Evolutionary conservation across 2,797 vertebrate genomes (phyloP), one percentile per base, ranked within the genome.

Genomic region (Tiaroga cobitis): DNA sequence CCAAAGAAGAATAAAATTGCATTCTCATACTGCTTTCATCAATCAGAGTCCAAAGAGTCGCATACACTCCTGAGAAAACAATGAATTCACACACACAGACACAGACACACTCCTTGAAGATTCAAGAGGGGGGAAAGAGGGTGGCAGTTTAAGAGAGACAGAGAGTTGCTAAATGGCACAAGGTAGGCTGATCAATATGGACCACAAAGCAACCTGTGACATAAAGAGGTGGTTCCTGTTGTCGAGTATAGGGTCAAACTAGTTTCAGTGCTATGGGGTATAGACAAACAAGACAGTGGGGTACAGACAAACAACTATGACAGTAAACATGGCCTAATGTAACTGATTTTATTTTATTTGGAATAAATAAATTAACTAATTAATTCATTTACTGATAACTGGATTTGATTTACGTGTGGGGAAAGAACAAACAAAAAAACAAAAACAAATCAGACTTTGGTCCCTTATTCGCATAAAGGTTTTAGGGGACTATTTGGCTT

Each of bases 21-120:
- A 85, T 87, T 88, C 80, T 88, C 89, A 83, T 82, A 82, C 81
- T 89, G 67, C 75, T 70, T 73, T 87, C 77, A 90, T 87, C 89
- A 87, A 92, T 91, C 90, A 91, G 81, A 56, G 59, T 54, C 83
- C 51, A 82, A 86, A 87, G 84, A 72, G 80, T 32, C 69, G 10
- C 34, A 72, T 74, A 59, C 78, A 81, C 72, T 84, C 72, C 51
- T 79, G 68, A 75, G 39, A 72, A 34, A 72, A 29, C 82, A 89
- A 90, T 90, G 73, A 91, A 92, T 92, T 90, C 81, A 90, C 75
- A 70, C 72, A 80, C 89, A 88, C 69, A 84, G 79, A 68, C 87
- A 77, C 84, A 86, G 10, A 79, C 81, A 83, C 6, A 29, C 29
- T 46, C 63, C 34, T 51, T 69, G 37, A 59, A 70, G 37, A 78